These are phyloP conservation scores for Oryctolagus cuniculus DNA, from an alignment of 2,113 vertebrate species.

Conservation along the genomic window DNA sequence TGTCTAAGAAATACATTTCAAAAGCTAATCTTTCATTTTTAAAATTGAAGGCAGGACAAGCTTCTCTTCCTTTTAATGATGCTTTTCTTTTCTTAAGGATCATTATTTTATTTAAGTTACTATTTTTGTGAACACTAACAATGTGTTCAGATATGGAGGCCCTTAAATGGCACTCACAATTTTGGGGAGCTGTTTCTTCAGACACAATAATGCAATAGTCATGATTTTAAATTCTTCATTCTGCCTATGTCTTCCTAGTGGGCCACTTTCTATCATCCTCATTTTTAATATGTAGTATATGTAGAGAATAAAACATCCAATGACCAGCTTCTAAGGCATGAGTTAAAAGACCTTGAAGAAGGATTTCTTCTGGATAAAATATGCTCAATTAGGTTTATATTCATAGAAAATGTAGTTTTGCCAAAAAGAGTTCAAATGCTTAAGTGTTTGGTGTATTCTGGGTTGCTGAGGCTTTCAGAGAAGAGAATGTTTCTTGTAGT, in stretches of 20 bases:
- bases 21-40: conserved; percentile 25
- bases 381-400: background rate
- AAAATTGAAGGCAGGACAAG: background rate
- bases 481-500: background rate
- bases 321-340: background rate
- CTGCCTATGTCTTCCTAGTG: background rate
- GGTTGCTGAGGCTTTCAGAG: background rate
- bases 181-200: background rate
- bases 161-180: background rate
- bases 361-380: conserved; percentile 1
- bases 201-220: background rate
- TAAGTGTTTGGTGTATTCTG: background rate
- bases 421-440: background rate
- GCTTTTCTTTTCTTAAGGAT: conserved; percentile 38
- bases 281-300: background rate
- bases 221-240: conserved; percentile 22
- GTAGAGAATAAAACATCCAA: background rate
- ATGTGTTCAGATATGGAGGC: background rate
- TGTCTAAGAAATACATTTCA: conserved; percentile 13
- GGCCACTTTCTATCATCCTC: background rate
- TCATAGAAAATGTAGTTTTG: conserved; percentile 8
- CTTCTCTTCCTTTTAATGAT: background rate
- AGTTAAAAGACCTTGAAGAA: background rate
- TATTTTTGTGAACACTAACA: conserved; percentile 49
- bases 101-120: background rate